Evolutionary conservation across 2,888 invertebrate genomes (phyloP), one percentile per base, ranked within the genome.

Genomic region (Pristionchus arcanus): DNA sequence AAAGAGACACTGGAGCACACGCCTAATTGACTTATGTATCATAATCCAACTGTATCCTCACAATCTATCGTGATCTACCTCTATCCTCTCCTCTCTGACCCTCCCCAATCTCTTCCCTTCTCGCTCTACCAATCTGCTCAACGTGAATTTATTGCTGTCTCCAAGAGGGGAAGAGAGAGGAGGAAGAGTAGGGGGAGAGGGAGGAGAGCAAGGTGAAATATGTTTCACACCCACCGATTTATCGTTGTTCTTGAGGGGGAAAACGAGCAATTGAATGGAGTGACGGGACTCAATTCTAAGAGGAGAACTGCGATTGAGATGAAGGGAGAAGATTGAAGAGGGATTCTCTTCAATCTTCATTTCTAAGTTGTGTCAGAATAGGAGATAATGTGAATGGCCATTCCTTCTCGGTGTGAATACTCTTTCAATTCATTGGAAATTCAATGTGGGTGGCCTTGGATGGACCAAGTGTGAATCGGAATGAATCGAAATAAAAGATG

Each of bases 361-460:
- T 63, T 63, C 63, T 7, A 63, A 63, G 63, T 55, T 63, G 25
- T 63, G n/a, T 63, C n/a, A 63, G 63, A 63, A 25, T 63, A 25
- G 63, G 63, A 21, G 63, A 63, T 63, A 63, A 63, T 63, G 63
- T 63, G 63, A 63, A 25, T n/a, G 55, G 63, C n/a, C 63, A 21
- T 63, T 63, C 63, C 25, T 2, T 63, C 63, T 63, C 63, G 63
- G 63, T 63, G 63, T 63, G 63, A 63, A 63, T 63, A 63, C 25
- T 63, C 59, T 59, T n/a, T 7, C 37, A 74, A 37, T 37, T 81
- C 81, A 81, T 81, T 81, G 81, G 5, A 5, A 81, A 81, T 81
- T 49, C 81, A 49, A 81, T 81, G 81, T 81, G 81, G 81, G 81
- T 81, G 81, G 81, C 81, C 81, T 81, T 81, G 81, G 81, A 28